Percentiles rank a stretch among this genome's conserved stretches.
phyloP scores from a whole-genome alignment of 2,888 invertebrate genomes.

The Cyaniris semiargus region DNA sequence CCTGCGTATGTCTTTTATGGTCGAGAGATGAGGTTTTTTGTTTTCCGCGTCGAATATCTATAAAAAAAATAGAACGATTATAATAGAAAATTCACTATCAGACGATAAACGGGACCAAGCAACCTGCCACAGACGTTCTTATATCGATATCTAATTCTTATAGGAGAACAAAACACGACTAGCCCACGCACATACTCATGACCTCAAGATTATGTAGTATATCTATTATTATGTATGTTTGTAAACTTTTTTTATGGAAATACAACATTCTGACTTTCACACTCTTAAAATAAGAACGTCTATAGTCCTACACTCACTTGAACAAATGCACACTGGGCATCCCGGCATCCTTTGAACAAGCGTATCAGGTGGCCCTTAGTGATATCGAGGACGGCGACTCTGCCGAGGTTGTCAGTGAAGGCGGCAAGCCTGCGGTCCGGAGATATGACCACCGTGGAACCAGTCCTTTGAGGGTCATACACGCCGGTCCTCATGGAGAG shows the following conservation, averaged over 20 bases:
- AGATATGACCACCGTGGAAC: slow-evolving; percentile 85
- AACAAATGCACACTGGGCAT: slow-evolving; percentile 97
- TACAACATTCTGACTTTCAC: too few relatives aligned
- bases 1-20: slow-evolving; percentile 77
- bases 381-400: slow-evolving; percentile 93
- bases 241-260: too few relatives aligned
- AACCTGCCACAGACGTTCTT: too few relatives aligned
- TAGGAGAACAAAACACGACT: too few relatives aligned
- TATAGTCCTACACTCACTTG: slow-evolving; percentile 78
- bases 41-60: slow-evolving; percentile 72
- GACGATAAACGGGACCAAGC: background rate
- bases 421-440: slow-evolving; percentile 90
- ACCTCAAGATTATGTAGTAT: too few relatives aligned
- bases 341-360: slow-evolving; percentile 97
- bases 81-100: background rate
- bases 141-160: too few relatives aligned
- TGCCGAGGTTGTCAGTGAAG: slow-evolving; percentile 91
- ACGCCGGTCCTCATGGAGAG: slow-evolving; percentile 90
- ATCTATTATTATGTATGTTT: too few relatives aligned
- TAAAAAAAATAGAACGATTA: too few relatives aligned
- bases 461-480: slow-evolving; percentile 88
- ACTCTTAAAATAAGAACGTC: background rate
- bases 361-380: slow-evolving; percentile 88
- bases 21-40: slow-evolving; percentile 66
- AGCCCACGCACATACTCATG: too few relatives aligned